Evolutionary conservation across 2,797 vertebrate species (phyloP), one percentile per base, ranked within the genome.

Genomic region (Channallabes apus): DNA sequence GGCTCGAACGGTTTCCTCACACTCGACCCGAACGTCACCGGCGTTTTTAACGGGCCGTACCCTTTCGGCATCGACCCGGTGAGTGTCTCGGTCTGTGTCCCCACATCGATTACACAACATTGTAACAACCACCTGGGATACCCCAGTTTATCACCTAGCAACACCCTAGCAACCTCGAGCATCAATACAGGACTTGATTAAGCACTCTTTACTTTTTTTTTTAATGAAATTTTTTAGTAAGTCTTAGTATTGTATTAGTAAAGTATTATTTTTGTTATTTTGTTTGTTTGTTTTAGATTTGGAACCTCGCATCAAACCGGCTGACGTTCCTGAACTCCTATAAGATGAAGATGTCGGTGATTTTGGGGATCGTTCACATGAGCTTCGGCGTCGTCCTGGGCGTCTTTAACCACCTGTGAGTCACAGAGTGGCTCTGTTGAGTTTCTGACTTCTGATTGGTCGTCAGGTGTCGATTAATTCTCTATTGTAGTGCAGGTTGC

Each of bases 341-440:
- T 89, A 99, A 99, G 90, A 99, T 99, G 98, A 99, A 99, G 93
- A 99, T 99, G 98, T 99, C 98, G 2, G 96, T 99, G 86, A 99
- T 99, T 91, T 81, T 99, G 86, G 98, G 98, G 62, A 91, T 99
- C 84, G 80, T 95, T 88, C 98, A 99, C 91, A 99, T 99, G 98
- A 96, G 93, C 11, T 99, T 99, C 84, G 98, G 98, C 27, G 94
- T 99, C 78, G 58, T 96, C 41, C 85, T 99, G 87, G 96, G 98
- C 61, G 94, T 96, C 88, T 98, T 96, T 90, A 99, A 99, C 94
- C 96, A 99, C 92, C 61, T 97, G 98, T 99, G 93, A 97, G 97
- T 96, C 80, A 9, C 58, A n/a, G 46, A 56, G 15, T 14, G 22
- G 22, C 17, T 0, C 67, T 20, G 67, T 4, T 2, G 18, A 32